Base-by-base conservation (phyloP, 2,113 vertebrate species). In the Meriones unguiculatus region DNA sequence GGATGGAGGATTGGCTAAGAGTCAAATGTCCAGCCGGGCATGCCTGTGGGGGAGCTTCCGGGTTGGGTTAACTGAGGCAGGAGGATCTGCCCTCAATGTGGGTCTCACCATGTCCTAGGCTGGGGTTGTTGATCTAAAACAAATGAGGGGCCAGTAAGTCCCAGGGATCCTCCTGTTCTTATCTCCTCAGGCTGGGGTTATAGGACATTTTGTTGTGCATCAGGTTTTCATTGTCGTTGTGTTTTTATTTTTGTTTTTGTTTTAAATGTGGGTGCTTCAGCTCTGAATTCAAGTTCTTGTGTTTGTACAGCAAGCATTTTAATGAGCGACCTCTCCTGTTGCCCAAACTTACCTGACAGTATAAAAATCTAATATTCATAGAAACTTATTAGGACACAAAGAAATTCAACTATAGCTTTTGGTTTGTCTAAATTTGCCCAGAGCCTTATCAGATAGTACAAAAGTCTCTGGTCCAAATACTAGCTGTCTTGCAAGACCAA, bases 401-500 rank as follows among this genome's bases (percentile, higher is more conserved):
- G 80, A 78, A 62, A 87, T 95, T 90, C 78, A 57, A 41, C 28
- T 92, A 54, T 72, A 50, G 22, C 80, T 87, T 75, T 75, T 13
- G 82, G 38, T 95, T 76, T 92, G 69, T n/a, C 64, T 25, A 17
- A 88, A 93, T 52, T 84, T 84, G 32, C 24, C 41, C 54, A 93
- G 80, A 41, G 85, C 35, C 67, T 96, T 73, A 69, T 70, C 65
- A 93, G 78, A 91, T 85, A 32, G 11, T 69, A 32, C 67, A 72
- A 76, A 96, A 13, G 14, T 7, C 38, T 41, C 67, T 46, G 88
- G 46, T 88, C 62, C 59, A 89, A 89, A 91, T 77, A 73, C 18
- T 52, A 80, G 72, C 87, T 89, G 13, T 89, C 86, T 92, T 84
- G 13, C 46, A 59, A 90, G 90, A 82, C 54, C 88, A 90, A 69